Conservation (phyloP, 2,113 vertebrate genomes). For the Catharus bicknelli region DNA sequence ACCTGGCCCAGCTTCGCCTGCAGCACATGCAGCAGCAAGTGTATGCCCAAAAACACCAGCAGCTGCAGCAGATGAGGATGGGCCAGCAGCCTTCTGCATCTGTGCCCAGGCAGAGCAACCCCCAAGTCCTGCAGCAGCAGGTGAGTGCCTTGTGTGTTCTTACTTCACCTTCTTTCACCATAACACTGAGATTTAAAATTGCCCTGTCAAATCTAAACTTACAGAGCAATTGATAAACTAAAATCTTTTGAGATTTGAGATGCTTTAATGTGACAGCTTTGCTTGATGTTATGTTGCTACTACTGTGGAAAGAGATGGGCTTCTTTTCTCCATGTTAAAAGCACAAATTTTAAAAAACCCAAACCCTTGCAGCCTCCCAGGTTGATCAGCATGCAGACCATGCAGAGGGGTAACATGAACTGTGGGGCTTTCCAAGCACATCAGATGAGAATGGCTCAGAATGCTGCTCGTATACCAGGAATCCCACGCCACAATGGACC, state of each 20-base stretch:
- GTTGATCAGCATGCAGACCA: conserved; percentile 97
- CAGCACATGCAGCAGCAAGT: conserved; percentile 97
- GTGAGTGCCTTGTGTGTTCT: conserved; percentile 46
- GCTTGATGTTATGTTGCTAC: not conserved
- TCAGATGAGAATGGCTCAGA: conserved; percentile 92
- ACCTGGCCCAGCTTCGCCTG: conserved; percentile 93
- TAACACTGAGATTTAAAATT: not conserved
- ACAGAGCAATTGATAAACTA: not conserved
- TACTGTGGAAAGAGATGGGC: conserved; percentile 38
- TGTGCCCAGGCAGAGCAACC: conserved; percentile 82
- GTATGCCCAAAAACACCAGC: conserved; percentile 90
- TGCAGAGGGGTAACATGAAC: conserved; percentile 91
- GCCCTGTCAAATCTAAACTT: not conserved
- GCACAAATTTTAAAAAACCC: conserved; percentile 45
- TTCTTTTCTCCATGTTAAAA: conserved; percentile 30
- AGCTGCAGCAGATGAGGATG: conserved; percentile 91
- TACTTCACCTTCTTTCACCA: not conserved
- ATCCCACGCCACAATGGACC: conserved; percentile 91
- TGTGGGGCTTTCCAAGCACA: conserved; percentile 92
- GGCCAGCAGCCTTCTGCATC: conserved; percentile 89
- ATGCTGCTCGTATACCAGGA: conserved; percentile 85
- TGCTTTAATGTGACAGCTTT: conserved; percentile 14
- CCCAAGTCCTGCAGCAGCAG: conserved; percentile 91
- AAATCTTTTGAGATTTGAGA: not conserved
- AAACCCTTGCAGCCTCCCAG: conserved; percentile 89